Evolutionary conservation across 2,113 vertebrate genomes (phyloP), one percentile per base, ranked within the genome.

Genomic region (Balaenoptera acutorostrata): DNA sequence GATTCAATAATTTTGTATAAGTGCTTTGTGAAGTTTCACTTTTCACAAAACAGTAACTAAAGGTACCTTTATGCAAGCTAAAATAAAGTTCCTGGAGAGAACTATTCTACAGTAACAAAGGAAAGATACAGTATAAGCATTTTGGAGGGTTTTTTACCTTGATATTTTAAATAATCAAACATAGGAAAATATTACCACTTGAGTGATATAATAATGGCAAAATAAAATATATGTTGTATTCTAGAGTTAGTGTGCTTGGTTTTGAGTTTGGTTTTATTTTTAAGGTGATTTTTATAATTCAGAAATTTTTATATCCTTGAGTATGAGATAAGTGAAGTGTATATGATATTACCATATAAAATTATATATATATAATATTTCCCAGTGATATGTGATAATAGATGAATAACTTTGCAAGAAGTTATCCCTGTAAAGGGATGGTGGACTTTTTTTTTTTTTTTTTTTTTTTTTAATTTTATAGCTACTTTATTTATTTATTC

Each of bases 241-340:
- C 77, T 86, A 46, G 39, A 90, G 6, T 68, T 82, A 15, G 4
- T 39, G 9, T 74, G 27, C 46, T 94, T 75, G 2, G 4, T n/a
- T 63, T 80, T 86, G n/a, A 83, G 33, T 52, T 69, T 75, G 27
- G 3, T 20, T 84, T 81, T 81, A 64, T 31, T 77, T 96, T 74
- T 88, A 63, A 59, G 59, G 3, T 64, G 92, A 93, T 61, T 46
- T 21, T 80, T 75, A 29, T 78, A 25, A 94, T 93, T 87, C 31
- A 84, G 66, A 98, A 95, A 15, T 31, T 44, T 46, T 41, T 95
- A 83, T 89, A 96, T 97, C 49, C 29, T 95, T 96, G 85, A 46
- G n/a, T 74, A 36, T 72, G 81, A 94, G 39, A 57, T 41, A 68
- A 57, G 82, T 89, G 15, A 92, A 95, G 20, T 81, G 5, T 3